Evolutionary conservation across 2,113 vertebrate genomes (phyloP).

Genomic region (Leptobrachium ailaonicum): DNA sequence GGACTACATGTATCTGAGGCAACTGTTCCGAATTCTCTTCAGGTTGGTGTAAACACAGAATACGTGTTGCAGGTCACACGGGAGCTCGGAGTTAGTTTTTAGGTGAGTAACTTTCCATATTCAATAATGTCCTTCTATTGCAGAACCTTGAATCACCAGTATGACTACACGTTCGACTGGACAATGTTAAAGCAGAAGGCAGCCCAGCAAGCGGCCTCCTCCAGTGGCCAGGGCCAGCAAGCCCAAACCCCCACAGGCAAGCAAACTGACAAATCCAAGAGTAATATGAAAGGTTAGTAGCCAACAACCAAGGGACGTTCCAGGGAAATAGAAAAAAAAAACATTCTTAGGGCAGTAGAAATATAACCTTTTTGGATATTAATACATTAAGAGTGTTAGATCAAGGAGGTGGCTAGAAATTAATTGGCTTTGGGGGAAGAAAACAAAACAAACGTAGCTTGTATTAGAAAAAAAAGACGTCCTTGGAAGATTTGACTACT

Average conservation of each 20-base stretch:
- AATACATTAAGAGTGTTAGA: constrained; percentile 72
- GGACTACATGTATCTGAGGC: constrained; percentile 99
- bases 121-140: constrained; percentile 27
- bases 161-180: constrained; percentile 99
- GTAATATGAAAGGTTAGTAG: constrained; percentile 99
- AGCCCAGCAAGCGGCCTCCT: constrained; percentile 96
- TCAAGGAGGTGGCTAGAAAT: constrained; percentile 80
- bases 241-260: constrained; percentile 99
- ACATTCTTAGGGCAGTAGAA: constrained; percentile 53
- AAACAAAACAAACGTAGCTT: constrained; percentile 63
- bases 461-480: constrained; percentile 87
- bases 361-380: constrained; percentile 19
- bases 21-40: constrained; percentile 99
- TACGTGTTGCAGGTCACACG: too few species aligned
- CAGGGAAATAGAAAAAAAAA: constrained; percentile 62
- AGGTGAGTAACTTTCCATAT: not conserved
- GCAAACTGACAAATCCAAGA: constrained; percentile 99
- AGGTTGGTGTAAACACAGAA: constrained; percentile 73
- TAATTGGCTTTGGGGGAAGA: constrained; percentile 79
- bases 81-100: too few species aligned
- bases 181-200: constrained; percentile 99
- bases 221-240: constrained; percentile 98
- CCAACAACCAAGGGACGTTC: constrained; percentile 99
- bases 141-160: constrained; percentile 98
- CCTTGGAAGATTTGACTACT: constrained; percentile 99